These are phyloP conservation scores for Nesometra sesokonis DNA, from an alignment of 35 echinoderm and acorn worm genomes.

Conservation along the genomic window DNA sequence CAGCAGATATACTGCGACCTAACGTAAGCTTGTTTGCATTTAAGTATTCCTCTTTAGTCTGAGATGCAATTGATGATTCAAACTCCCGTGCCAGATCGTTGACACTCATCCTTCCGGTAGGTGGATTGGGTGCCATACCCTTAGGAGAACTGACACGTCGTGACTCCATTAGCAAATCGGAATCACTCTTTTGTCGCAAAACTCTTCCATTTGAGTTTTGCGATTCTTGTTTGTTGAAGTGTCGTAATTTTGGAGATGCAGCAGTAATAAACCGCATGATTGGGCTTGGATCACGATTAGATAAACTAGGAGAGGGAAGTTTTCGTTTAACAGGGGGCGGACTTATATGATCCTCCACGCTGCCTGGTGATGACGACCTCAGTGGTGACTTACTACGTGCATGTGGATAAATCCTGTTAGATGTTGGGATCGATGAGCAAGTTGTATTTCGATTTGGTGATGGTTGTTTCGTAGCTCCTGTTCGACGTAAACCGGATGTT, in stretches of 20 bases:
- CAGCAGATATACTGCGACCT: neutral
- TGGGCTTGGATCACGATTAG: neutral
- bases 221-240: neutral
- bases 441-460: neutral
- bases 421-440: neutral
- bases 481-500: neutral
- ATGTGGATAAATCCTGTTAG: neutral
- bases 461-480: neutral
- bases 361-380: neutral
- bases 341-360: neutral
- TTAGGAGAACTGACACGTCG: neutral
- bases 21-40: neutral
- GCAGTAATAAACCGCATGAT: neutral
- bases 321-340: neutral
- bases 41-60: neutral
- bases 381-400: neutral
- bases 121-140: neutral
- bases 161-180: neutral
- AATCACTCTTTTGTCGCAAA: neutral
- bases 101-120: neutral
- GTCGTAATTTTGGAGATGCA: neutral
- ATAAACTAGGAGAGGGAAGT: neutral
- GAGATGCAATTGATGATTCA: neutral
- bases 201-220: neutral
- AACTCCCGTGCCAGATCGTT: neutral